A percentile compares a stretch with the other conserved stretches of the same genome.
These are phyloP conservation scores for Lamprotornis superbus DNA, from an alignment of 2,113 vertebrate genomes.

Conservation along the genomic window DNA sequence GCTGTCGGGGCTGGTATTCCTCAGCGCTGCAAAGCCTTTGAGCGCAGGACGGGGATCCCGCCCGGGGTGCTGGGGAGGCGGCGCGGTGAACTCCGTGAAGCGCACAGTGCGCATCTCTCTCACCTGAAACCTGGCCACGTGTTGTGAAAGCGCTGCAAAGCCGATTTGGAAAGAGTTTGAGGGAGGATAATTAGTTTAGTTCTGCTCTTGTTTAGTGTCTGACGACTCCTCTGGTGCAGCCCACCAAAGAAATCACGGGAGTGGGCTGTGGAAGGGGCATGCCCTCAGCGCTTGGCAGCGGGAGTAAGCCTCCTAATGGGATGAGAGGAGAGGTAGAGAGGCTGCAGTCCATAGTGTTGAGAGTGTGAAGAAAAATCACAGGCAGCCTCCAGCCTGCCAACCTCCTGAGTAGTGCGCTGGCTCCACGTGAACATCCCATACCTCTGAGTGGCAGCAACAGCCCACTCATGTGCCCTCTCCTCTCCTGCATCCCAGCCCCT, in stretches of 20 bases:
- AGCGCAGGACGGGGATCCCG: accelerated
- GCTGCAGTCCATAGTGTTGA: not conserved
- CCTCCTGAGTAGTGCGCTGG: accelerated
- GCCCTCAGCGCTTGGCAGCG: accelerated
- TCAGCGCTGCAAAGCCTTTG: not conserved
- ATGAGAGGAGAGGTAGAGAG: not conserved
- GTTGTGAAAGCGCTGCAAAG: not conserved
- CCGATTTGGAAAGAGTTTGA: not conserved
- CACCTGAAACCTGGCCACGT: not conserved
- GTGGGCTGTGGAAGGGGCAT: not conserved
- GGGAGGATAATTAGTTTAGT: not conserved
- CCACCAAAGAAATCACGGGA: not conserved
- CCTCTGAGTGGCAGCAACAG: not conserved
- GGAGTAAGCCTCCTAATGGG: not conserved
- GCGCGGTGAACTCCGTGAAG: accelerated
- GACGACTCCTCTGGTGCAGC: not conserved
- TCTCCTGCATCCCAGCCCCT: not conserved
- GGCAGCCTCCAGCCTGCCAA: not conserved
- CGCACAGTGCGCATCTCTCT: accelerated
- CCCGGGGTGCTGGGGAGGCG: accelerated
- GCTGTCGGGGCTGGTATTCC: not conserved
- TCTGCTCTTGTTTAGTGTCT: not conserved
- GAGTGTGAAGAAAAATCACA: not conserved
- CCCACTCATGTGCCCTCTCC: accelerated
- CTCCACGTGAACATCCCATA: not conserved